Evolutionary conservation across 2,888 invertebrate species (phyloP).

Genomic region (Sisyra terminalis): DNA sequence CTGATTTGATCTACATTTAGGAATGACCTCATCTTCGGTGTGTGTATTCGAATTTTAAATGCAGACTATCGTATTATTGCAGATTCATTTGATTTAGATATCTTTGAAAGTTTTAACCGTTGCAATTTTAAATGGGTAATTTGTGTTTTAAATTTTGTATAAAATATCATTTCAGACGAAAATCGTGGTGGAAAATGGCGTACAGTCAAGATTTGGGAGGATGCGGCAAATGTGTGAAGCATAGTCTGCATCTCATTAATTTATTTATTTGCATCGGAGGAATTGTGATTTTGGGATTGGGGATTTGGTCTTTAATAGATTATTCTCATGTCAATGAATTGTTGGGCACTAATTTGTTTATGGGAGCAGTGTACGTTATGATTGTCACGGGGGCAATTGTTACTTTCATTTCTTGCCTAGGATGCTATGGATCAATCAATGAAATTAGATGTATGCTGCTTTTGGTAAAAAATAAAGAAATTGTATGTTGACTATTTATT

Average conservation of each 20-base stretch:
- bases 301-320: constrained; percentile 72
- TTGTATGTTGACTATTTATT: background rate
- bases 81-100: no score
- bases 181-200: constrained; percentile 33
- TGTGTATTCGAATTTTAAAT: no score
- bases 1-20: no score
- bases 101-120: no score
- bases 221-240: constrained; percentile 78
- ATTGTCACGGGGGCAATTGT: constrained; percentile 68
- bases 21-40: no score
- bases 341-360: constrained; percentile 73
- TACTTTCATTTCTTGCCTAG: constrained; percentile 72
- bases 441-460: constrained; percentile 89
- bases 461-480: constrained; percentile 42
- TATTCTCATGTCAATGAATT: constrained; percentile 72
- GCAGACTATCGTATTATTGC: no score
- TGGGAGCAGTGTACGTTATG: constrained; percentile 71
- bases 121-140: no score
- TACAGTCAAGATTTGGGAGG: constrained; percentile 73
- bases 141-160: no score
- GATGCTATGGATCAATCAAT: constrained; percentile 84
- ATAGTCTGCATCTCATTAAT: constrained; percentile 69
- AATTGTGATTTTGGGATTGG: constrained; percentile 54
- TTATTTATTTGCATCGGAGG: constrained; percentile 72
- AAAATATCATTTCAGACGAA: no score